Conservation (phyloP, 2,797 vertebrate genomes). For the Brachymystax lenok region DNA sequence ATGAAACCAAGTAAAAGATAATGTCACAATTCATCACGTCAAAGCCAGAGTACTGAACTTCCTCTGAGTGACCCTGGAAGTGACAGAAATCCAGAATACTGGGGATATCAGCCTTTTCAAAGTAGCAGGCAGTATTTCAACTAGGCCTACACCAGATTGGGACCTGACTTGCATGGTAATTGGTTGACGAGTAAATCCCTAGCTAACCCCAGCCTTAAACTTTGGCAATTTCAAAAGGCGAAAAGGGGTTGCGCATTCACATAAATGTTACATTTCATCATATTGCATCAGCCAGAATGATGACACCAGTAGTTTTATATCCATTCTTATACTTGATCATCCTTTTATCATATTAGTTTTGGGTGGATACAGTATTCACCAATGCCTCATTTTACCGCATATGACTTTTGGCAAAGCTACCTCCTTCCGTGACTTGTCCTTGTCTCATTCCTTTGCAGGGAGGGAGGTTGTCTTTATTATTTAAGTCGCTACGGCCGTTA, state of each 20-base stretch:
- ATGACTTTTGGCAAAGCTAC: constrained; percentile 49
- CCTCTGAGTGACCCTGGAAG: constrained; percentile 72
- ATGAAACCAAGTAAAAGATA: constrained; percentile 82
- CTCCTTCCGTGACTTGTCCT: constrained; percentile 64
- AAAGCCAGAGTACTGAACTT: constrained; percentile 62
- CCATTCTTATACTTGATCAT: constrained; percentile 15
- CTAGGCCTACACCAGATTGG: constrained; percentile 40
- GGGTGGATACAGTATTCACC: neutral
- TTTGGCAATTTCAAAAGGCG: neutral
- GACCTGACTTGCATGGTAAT: constrained; percentile 64
- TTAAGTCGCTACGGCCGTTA: constrained; percentile 79
- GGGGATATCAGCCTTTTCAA: constrained; percentile 73
- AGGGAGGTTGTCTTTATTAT: constrained; percentile 80
- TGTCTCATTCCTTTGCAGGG: constrained; percentile 77
- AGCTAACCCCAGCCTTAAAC: constrained; percentile 56
- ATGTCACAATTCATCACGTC: constrained; percentile 75
- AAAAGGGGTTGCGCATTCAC: too few species aligned
- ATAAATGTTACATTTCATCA: too few species aligned
- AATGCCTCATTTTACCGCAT: constrained; percentile 38
- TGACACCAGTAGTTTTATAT: too few species aligned
- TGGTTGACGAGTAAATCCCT: constrained; percentile 67
- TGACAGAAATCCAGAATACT: constrained; percentile 73
- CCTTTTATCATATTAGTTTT: neutral
- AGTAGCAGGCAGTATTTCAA: constrained; percentile 48
- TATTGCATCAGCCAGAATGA: too few species aligned